Base-by-base conservation (phyloP, 2,797 vertebrate species). In the Cossypha dichroa region DNA sequence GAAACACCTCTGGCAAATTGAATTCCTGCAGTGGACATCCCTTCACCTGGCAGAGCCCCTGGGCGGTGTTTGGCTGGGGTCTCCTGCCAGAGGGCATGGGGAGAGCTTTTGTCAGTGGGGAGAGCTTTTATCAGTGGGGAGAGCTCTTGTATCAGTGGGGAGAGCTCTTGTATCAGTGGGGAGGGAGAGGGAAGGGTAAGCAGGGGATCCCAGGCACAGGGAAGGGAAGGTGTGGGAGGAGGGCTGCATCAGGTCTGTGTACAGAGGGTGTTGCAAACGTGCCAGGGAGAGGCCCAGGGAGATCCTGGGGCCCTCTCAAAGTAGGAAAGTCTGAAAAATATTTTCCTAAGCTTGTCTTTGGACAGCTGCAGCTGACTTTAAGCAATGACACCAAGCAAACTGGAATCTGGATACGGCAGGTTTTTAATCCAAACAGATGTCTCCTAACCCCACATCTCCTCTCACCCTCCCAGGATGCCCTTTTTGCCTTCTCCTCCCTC, bases 251-350 rank as follows among this genome's bases (percentile, higher is more conserved):
- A 85, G 90, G 93, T 85, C 93, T 84, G 76, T 66, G 91, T 79
- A 76, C 67, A 87, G 80, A 95, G 93, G 94, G 95, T 89, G 90
- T 95, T 95, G 94, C 93, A 91, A 15, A 93, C 9, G 21, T 94
- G 96, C 96, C 96, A 97, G 93, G 93, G 95, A 97, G 96, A 97
- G 96, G 96, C 96, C 95, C 96, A 95, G 85, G 88, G 94, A 95
- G 95, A 93, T 96, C 54, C 93, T 96, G 96, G 83, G 96, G 95
- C 96, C 93, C 93, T 93, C 93, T 93, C 51, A 38, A 62, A 96
- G 94, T 96, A 94, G 94, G 96, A 97, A 95, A 97, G 83, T 97
- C 90, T 97, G 96, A 97, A 97, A 97, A 97, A 95, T 97, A 97
- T 96, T 96, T 97, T 97, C 96, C 96, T 96, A 96, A 93, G 95